Evolutionary conservation across 2,888 invertebrate species (phyloP).

Genomic region (Parnassius mnemosyne): DNA sequence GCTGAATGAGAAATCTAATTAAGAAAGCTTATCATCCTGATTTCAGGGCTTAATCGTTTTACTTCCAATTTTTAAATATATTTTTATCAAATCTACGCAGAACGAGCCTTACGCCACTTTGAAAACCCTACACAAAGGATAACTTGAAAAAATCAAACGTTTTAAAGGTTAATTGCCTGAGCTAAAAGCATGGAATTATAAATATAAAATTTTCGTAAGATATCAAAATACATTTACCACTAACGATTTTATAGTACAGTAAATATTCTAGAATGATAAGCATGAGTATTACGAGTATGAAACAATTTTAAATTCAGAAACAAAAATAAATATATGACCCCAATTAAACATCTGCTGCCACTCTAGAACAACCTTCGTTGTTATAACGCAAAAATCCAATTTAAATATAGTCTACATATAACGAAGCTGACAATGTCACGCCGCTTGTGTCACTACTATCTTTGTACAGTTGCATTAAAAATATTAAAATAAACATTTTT

Average conservation of each 20-base stretch:
- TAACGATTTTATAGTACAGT: too few species aligned
- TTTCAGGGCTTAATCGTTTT: background rate
- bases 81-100: too few species aligned
- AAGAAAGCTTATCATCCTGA: too few species aligned
- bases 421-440: constrained; percentile 68
- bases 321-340: background rate
- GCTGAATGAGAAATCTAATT: too few species aligned
- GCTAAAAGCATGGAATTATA: too few species aligned
- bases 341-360: constrained; percentile 36
- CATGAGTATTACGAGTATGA: too few species aligned
- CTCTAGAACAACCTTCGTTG: constrained; percentile 47
- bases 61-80: background rate
- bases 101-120: background rate
- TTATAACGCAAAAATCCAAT: constrained; percentile 53
- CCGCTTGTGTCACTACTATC: constrained; percentile 53
- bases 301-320: background rate
- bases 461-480: constrained; percentile 33
- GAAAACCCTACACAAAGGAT: background rate
- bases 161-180: background rate
- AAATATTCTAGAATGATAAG: too few species aligned
- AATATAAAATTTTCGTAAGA: too few species aligned
- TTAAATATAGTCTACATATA: constrained; percentile 65
- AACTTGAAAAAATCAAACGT: background rate
- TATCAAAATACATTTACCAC: too few species aligned
- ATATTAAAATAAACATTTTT: constrained; percentile 38